Conservation (phyloP, 2,888 invertebrate species). For the Hecatera dysodea region DNA sequence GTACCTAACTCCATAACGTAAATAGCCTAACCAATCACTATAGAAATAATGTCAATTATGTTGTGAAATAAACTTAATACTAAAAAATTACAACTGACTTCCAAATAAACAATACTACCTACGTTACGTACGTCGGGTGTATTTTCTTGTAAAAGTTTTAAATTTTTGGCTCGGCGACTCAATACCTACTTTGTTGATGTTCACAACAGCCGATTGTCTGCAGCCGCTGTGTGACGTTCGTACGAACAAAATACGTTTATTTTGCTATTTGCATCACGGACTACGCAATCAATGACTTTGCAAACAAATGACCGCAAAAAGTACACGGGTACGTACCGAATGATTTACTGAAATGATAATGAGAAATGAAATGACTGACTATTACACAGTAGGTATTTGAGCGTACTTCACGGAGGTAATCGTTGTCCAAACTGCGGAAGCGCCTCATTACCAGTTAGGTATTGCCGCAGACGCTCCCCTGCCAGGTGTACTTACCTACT, state of each 20-base stretch:
- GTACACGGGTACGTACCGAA: neutral
- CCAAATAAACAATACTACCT: too few species aligned
- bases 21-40: too few species aligned
- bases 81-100: too few species aligned
- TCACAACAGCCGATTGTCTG: neutral
- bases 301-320: neutral
- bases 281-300: constrained; percentile 3
- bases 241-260: constrained; percentile 2
- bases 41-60: too few species aligned
- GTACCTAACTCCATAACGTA: too few species aligned
- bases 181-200: constrained; percentile 9
- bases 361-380: neutral
- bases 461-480: neutral
- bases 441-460: neutral
- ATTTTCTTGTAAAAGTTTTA: too few species aligned
- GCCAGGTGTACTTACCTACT: neutral
- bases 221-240: neutral
- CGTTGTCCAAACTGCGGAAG: constrained; percentile 13
- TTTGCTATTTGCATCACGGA: constrained; percentile 13
- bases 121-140: too few species aligned
- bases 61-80: too few species aligned
- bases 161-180: neutral
- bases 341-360: neutral
- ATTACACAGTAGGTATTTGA: neutral
- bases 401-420: neutral